Conservation (phyloP, 2,888 invertebrate genomes). For the Seira sanloemensis region DNA sequence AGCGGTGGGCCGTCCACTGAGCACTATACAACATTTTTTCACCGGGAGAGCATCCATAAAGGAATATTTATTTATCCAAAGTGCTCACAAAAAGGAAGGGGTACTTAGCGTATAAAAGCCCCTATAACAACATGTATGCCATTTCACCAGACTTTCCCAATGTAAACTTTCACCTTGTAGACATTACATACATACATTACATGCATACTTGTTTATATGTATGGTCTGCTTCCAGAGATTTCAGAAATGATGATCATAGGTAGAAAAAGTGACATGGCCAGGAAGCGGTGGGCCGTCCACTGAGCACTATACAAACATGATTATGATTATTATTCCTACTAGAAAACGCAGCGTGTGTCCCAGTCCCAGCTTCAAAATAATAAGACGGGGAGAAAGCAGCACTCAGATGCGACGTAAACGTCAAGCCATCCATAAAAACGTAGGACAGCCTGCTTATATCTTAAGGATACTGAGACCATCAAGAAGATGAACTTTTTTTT, state of each 20-base stretch:
- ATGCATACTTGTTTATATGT: too few relatives aligned
- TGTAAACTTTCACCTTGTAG: too few relatives aligned
- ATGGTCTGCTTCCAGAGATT: too few relatives aligned
- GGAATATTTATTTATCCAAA: too few relatives aligned
- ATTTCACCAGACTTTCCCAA: too few relatives aligned
- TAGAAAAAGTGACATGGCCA: conserved; percentile 24
- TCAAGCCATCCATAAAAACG: too few relatives aligned
- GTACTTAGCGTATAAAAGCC: too few relatives aligned
- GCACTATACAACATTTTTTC: conserved; percentile 8
- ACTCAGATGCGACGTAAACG: too few relatives aligned
- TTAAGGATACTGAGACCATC: conserved; percentile 10
- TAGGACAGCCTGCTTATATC: conserved; percentile 19
- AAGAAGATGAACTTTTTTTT: conserved; percentile 1
- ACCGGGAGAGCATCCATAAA: neutral
- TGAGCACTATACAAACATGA: conserved; percentile 15
- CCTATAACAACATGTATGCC: too few relatives aligned
- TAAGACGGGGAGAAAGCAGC: neutral
- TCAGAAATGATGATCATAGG: conserved; percentile 12
- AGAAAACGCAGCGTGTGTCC: conserved; percentile 24
- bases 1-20: conserved; percentile 25
- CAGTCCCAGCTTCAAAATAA: neutral
- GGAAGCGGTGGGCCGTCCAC: conserved; percentile 30
- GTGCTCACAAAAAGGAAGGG: too few relatives aligned
- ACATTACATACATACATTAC: too few relatives aligned
- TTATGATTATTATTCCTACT: conserved; percentile 31